Evolutionary conservation across 2,797 vertebrate species (phyloP), one percentile per base, ranked within the genome.

Genomic region (Propithecus deckenii): DNA sequence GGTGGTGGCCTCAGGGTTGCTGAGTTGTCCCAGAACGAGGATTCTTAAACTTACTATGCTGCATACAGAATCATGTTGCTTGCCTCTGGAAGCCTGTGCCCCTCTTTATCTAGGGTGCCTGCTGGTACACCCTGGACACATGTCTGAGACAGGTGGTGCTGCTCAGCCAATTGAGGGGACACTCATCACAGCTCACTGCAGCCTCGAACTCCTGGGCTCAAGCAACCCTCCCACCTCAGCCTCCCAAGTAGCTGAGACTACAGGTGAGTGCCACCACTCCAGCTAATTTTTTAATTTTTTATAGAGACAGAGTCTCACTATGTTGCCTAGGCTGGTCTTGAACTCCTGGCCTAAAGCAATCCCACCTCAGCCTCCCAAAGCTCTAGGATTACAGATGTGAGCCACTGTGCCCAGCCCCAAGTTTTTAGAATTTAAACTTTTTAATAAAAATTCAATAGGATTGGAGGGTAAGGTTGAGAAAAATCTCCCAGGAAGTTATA

Each of bases 81-180:
- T 59, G 85, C 50, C 38, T n/a, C 81, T 86, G 48, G 74, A 48
- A 55, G 20, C 18, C 15, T 46, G 46, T 5, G 14, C 20, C 25
- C 32, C 32, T 84, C 43, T 74, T 93, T 74, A 79, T 48, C 25
- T 32, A 55, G 2, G 3, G 67, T 99, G 18, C 86, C 93, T 7
- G 98, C 86, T 55, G 99, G 98, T 93, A 99, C 98, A 65, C 98
- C 99, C 98, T 99, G 98, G 65, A 99, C 96, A 86, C 99, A 99
- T 22, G 98, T 98, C 85, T 98, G 98, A 69, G 97, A 38, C 98
- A 98, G 92, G 95, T 90, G 4, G 98, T 92, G 10, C 99, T 99
- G 0, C 99, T 99, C 30, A 97, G 78, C 65, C 99, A 98, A 84
- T 99, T 99, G 43, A 99, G 99, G 43, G 99, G 99, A 92, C 99